Conservation (phyloP, 2,888 invertebrate species). For the Nomada ruficornis region DNA sequence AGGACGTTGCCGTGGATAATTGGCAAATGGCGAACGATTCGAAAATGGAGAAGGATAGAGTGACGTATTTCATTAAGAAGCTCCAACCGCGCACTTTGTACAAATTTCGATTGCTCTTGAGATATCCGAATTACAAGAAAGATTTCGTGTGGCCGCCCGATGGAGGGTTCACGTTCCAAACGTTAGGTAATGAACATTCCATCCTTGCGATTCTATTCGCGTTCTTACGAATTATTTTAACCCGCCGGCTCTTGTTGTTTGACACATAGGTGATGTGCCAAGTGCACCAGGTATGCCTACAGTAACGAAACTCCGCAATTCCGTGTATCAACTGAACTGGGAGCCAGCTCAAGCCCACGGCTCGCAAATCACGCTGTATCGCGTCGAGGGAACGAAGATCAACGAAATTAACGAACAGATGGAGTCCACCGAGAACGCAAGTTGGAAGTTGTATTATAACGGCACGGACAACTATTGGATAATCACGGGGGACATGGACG, state of each 20-base stretch:
- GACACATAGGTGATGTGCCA: slow-evolving; percentile 89
- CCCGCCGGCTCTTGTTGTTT: slow-evolving; percentile 9
- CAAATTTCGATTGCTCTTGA: slow-evolving; percentile 88
- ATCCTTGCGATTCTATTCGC: background rate
- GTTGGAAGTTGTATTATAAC: slow-evolving; percentile 89
- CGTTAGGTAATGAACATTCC: slow-evolving; percentile 86
- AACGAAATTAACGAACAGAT: slow-evolving; percentile 67
- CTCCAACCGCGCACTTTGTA: slow-evolving; percentile 92
- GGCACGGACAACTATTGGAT: slow-evolving; percentile 94
- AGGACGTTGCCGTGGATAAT: slow-evolving; percentile 84
- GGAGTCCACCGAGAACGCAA: slow-evolving; percentile 59
- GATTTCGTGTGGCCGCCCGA: slow-evolving; percentile 91
- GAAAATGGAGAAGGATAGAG: slow-evolving; percentile 64
- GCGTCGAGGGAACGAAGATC: slow-evolving; percentile 88
- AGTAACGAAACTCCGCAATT: slow-evolving; percentile 90
- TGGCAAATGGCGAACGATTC: slow-evolving; percentile 82
- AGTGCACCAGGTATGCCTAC: slow-evolving; percentile 91
- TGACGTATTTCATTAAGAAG: slow-evolving; percentile 80
- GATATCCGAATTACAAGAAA: slow-evolving; percentile 87
- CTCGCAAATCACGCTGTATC: slow-evolving; percentile 90
- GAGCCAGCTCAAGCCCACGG: slow-evolving; percentile 91
- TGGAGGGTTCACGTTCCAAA: slow-evolving; percentile 90
- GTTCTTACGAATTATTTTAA: slow-evolving; percentile 1
- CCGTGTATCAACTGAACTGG: slow-evolving; percentile 93
- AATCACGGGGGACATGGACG: slow-evolving; percentile 86